Evolutionary conservation across 2,888 invertebrate genomes (phyloP), one percentile per base, ranked within the genome.

Genomic region (Acanthacorydalis orientalis): DNA sequence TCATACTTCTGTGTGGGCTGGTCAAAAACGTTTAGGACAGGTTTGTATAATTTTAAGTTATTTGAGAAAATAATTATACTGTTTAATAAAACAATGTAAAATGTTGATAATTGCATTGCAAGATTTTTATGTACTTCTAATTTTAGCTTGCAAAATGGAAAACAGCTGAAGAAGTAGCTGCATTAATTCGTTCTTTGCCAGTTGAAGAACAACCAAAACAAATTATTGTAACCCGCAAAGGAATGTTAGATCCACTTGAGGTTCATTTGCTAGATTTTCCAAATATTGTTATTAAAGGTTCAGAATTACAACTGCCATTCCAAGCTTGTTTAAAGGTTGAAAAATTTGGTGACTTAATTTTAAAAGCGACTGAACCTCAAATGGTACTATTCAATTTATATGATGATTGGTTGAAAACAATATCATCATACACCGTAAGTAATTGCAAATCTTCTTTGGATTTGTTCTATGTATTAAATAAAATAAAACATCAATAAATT

Each of bases 141-240:
- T 23, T 23, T 23, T 23, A 23, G 23, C 74, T 98, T 67, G 98
- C 98, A 9, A 99, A 98, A 69, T 98, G 98, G 98, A 98, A 99
- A 69, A 99, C 98, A 0, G 98, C 98, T 45, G 98, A 98, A 72
- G 98, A 99, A 83, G 98, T 99, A 12, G 98, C 98, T 1, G 98
- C 98, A 33, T 70, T 98, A 58, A 98, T 98, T 77, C 81, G 98
- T 40, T 99, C 98, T 0, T 69, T 99, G 53, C 98, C 98, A 0
- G 97, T 99, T 4, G 98, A 98, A 69, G 98, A 99, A 69, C 98
- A 99, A 64, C 98, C 98, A 0, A 96, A 98, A 64, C 98, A 99
- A 70, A 98, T 98, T 65, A 99, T 98, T 63, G 98, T 98, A 48
- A 98, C 98, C 1, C 77, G 98, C 57, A 99, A 99, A 65, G 98